Conservation (phyloP, 2,113 vertebrate genomes). For the Ivindomyrus marchei region DNA sequence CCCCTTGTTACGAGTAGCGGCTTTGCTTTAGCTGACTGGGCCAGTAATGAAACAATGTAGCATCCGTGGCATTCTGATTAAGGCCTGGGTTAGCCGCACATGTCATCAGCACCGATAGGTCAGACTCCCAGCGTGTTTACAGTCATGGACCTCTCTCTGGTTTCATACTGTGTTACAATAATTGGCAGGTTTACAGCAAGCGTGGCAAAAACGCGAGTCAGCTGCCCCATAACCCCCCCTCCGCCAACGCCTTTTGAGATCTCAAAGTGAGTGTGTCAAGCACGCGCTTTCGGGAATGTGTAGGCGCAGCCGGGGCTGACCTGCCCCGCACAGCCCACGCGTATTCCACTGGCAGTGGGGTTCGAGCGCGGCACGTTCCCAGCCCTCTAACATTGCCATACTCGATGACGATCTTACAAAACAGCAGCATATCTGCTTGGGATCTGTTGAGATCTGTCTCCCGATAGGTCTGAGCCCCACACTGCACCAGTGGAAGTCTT, state of each 20-base stretch:
- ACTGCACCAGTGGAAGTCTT: background rate
- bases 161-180: background rate
- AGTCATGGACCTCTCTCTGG: background rate
- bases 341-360: background rate
- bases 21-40: background rate
- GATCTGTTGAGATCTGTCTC: background rate
- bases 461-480: background rate
- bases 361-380: background rate
- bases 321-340: background rate
- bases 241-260: constrained; percentile 32
- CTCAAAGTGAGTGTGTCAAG: constrained; percentile 49
- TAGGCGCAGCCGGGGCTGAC: constrained; percentile 38
- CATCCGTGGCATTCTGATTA: background rate
- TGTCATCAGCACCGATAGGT: background rate
- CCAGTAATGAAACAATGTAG: background rate
- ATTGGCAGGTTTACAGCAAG: background rate
- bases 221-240: constrained; percentile 23
- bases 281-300: constrained; percentile 44
- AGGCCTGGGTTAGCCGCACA: background rate
- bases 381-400: no score
- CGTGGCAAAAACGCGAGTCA: constrained; percentile 12
- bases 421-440: background rate
- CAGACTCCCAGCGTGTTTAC: background rate
- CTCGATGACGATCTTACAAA: background rate
- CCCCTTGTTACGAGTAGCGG: background rate